Evolutionary conservation across 2,113 vertebrate species (phyloP), one percentile per base, ranked within the genome.

Genomic region (Rhizomys pruinosus): DNA sequence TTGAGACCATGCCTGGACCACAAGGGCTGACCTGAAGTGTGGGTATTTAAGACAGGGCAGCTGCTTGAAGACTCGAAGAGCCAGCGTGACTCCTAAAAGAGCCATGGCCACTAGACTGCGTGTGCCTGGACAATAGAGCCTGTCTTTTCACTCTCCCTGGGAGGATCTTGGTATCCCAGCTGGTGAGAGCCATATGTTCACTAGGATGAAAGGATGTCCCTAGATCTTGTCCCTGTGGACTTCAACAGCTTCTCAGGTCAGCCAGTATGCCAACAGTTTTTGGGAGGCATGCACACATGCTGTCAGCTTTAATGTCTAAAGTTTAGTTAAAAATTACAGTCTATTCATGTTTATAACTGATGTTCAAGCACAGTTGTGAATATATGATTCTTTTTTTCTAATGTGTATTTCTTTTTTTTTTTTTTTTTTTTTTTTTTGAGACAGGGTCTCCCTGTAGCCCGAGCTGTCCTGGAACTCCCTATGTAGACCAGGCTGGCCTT

Each of bases 341-440:
- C n/a, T 82, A 52, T 29, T 22, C 9, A 73, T 82, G 85, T 71
- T 78, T 90, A 81, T 88, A 91, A 72, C 17, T 73, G 23, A 92
- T 52, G 37, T 47, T 76, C 64, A 79, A 71, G 79, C 37, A 94
- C 25, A 79, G 23, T 20, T 92, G 55, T 15, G 86, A 79, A 86
- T 22, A 73, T 12, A 59, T 44, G 25, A 66, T 37, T 80, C 25
- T 57, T 52, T 52, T 57, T 52, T 52, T 52, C 47, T 52, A 52
- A 52, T 52, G 6, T 52, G 47, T 52, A 52, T 52, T 52, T 52
- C 6, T 52, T 52, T 52, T 52, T 11, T 52, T 52, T 52, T 52
- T 52, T 11, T n/a, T n/a, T n/a, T n/a, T n/a, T n/a, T n/a, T n/a
- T n/a, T n/a, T n/a, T n/a, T n/a, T n/a, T n/a, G n/a, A n/a, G n/a